Base-by-base conservation (phyloP, 2,888 invertebrate genomes). In the Syrphus vitripennis region DNA sequence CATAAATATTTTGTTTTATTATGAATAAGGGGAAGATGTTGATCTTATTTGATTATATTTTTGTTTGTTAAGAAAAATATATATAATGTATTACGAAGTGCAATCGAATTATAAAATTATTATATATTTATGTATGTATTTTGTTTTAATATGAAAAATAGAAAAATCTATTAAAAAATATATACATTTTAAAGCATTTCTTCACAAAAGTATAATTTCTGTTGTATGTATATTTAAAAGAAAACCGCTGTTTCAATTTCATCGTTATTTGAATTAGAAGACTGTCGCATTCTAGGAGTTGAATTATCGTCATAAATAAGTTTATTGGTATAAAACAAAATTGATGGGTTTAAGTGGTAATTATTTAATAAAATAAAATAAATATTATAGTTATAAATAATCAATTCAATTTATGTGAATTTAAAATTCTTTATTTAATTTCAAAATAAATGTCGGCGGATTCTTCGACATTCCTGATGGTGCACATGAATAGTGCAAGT, bases 31-130 rank as follows among this genome's bases (percentile, higher is more conserved):
- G 9, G 31, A 50, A n/a, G n/a, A 37, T 34, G 34, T 61, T 50
- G 21, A 48, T 34, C 31, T 74, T 5, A 40, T 31, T 40, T 53
- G 12, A 29, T 65, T 45, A 19, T 40, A 31, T 24, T 6, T 31
- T 34, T 65, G 10, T 67, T 69, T 45, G 19, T 70, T 42, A 34
- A 24, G 24, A 21, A 24, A 59, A 24, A 21, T n/a, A 14, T 37
- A 42, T 16, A 12, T 29, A 55, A 24, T 50, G 14, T 48, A 10
- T 42, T 34, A 63, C 42, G 21, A 79, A 71, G 82, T 82, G 82
- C 82, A 82, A 82, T 82, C 34, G 12, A 67, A 57, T 76, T 63
- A 12, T 65, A 34, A 78, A 78, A 31, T 40, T 40, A 37, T 55
- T 61, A 26, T 55, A 42, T 59, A 24, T 24, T n/a, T 4, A 37